Evolutionary conservation across 2,797 vertebrate genomes (phyloP).

Genomic region (Hylomyscus alleni): DNA sequence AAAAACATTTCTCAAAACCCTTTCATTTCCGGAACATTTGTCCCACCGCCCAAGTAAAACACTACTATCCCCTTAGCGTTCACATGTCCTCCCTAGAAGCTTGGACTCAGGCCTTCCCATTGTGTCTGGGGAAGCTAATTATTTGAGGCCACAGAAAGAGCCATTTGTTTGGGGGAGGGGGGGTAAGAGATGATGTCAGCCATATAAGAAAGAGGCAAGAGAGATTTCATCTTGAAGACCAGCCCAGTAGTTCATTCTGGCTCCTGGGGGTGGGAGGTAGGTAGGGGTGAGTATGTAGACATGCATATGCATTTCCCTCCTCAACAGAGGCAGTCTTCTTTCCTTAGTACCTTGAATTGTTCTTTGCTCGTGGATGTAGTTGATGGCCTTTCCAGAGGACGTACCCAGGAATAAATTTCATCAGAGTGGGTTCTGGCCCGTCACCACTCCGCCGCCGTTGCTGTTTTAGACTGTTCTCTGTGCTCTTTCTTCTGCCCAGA

Average conservation of each 20-base stretch:
- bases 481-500: neutral
- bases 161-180: constrained; percentile 65
- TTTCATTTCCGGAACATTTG: constrained; percentile 74
- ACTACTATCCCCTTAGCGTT: constrained; percentile 65
- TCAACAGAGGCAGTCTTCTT: constrained; percentile 65
- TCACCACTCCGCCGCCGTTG: accelerated
- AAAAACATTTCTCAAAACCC: constrained; percentile 40
- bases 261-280: neutral
- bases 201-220: constrained; percentile 62
- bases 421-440: neutral
- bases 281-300: neutral
- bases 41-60: constrained; percentile 50
- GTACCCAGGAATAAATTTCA: constrained; percentile 39
- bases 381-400: constrained; percentile 31
- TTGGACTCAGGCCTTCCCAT: constrained; percentile 63
- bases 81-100: constrained; percentile 61
- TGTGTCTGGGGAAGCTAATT: constrained; percentile 71
- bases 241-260: constrained; percentile 48
- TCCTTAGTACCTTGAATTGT: constrained; percentile 71
- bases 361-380: constrained; percentile 41
- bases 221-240: constrained; percentile 47
- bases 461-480: neutral
- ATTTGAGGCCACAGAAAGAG: constrained; percentile 70
- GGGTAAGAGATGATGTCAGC: constrained; percentile 72
- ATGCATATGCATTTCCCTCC: constrained; percentile 47